Evolutionary conservation across 1,140 invertebrate genomes (phyloP).

Genomic region (Drosophila simulans): DNA sequence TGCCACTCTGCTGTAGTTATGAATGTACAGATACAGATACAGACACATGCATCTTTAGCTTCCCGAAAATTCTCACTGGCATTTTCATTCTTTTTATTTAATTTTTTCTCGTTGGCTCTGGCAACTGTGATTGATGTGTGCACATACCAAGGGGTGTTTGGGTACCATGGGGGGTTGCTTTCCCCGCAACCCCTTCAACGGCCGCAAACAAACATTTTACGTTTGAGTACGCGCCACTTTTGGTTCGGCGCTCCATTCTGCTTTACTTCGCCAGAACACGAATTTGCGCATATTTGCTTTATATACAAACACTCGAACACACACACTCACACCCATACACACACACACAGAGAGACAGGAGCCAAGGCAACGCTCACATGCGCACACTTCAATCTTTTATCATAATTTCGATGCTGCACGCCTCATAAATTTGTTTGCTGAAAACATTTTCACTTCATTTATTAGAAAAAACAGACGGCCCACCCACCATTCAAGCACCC

Average conservation of each 20-base stretch:
- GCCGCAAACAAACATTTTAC: conserved; percentile 81
- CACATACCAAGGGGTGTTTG: conserved; percentile 26
- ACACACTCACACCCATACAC: not conserved
- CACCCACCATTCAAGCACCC: not conserved
- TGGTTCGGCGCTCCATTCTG: conserved; percentile 62
- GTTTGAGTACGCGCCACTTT: conserved; percentile 79
- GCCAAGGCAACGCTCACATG: conserved; percentile 27
- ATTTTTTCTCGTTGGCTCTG: conserved; percentile 16
- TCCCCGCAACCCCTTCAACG: conserved; percentile 11
- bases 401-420: conserved; percentile 73
- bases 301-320: conserved; percentile 13
- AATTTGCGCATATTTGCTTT: conserved; percentile 80
- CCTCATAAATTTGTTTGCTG: conserved; percentile 79
- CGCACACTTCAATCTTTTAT: conserved; percentile 71
- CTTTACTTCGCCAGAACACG: conserved; percentile 71
- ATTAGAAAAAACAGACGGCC: conserved; percentile 58
- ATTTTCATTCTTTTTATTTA: conserved; percentile 40
- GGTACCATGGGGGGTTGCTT: not conserved
- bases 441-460: conserved; percentile 83
- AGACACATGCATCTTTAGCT: conserved; percentile 66
- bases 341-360: not conserved
- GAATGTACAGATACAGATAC: conserved; percentile 61
- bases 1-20: conserved; percentile 75
- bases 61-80: conserved; percentile 48
- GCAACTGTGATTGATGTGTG: conserved; percentile 74